These are phyloP conservation scores for Lampris incognitus DNA, from an alignment of 2,113 vertebrate species.

Conservation along the genomic window DNA sequence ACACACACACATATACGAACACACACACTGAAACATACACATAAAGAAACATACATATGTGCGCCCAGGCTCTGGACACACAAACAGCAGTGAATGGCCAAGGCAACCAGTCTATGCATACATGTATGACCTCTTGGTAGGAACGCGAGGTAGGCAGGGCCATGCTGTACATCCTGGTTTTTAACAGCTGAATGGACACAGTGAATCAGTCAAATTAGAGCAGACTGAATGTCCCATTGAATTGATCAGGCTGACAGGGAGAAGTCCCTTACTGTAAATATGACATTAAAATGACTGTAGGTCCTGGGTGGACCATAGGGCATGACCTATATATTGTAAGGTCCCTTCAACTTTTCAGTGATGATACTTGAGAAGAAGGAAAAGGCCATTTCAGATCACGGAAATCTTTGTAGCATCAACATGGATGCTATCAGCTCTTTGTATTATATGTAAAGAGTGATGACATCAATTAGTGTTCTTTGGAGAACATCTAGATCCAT, in stretches of 20 bases:
- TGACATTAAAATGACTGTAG: slow-evolving; percentile 66
- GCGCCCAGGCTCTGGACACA: slow-evolving; percentile 9
- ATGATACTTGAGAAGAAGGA: slow-evolving; percentile 55
- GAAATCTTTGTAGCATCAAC: neutral
- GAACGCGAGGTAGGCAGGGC: slow-evolving; percentile 43
- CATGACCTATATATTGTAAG: slow-evolving; percentile 66
- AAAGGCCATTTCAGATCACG: neutral
- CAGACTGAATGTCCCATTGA: slow-evolving; percentile 73
- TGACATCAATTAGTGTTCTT: too few relatives aligned
- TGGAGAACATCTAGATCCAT: too few relatives aligned
- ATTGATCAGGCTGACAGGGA: slow-evolving; percentile 72
- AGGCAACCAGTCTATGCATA: slow-evolving; percentile 49
- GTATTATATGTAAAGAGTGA: too few relatives aligned
- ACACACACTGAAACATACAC: slow-evolving; percentile 14
- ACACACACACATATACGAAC: slow-evolving; percentile 13
- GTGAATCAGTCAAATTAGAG: slow-evolving; percentile 75
- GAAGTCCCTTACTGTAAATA: slow-evolving; percentile 54
- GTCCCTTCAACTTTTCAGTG: slow-evolving; percentile 51
- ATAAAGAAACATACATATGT: slow-evolving; percentile 9
- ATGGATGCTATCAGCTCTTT: neutral
- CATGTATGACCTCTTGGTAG: slow-evolving; percentile 62
- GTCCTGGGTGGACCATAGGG: slow-evolving; percentile 36
- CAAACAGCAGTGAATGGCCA: slow-evolving; percentile 8
- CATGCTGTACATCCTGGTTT: slow-evolving; percentile 72
- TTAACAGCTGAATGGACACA: slow-evolving; percentile 74